A percentile compares a stretch with the other conserved stretches of the same genome.
Conservation (phyloP, 2,113 vertebrate genomes). For the Rhabdomys dilectus region DNA sequence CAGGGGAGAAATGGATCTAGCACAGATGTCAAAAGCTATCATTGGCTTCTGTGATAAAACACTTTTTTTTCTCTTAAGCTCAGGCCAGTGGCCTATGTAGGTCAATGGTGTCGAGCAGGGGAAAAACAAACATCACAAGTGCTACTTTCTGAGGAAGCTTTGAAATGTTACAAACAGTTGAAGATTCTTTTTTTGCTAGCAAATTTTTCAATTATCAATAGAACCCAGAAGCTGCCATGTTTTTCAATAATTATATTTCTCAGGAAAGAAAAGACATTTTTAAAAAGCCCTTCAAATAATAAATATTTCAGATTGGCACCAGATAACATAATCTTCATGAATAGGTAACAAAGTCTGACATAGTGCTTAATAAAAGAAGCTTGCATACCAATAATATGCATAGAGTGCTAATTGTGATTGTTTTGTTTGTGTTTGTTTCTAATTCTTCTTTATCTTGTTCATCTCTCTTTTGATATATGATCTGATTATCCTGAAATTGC, state of each 20-base stretch:
- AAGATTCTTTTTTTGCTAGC: constrained; percentile 12
- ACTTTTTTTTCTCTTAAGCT: background rate
- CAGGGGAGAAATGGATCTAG: constrained; percentile 72
- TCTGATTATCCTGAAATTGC: constrained; percentile 65
- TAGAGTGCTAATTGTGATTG: background rate
- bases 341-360: background rate
- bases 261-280: constrained; percentile 28
- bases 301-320: background rate
- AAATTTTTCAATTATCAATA: constrained; percentile 42
- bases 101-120: constrained; percentile 62
- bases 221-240: constrained; percentile 39
- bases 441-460: constrained; percentile 65
- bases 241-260: background rate
- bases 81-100: constrained; percentile 67
- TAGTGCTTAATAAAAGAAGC: background rate
- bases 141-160: constrained; percentile 1
- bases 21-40: constrained; percentile 66
- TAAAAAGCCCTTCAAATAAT: background rate
- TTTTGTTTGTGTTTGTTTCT: background rate
- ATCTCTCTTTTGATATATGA: constrained; percentile 48
- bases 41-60: constrained; percentile 63
- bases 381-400: background rate
- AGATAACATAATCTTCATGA: constrained; percentile 39
- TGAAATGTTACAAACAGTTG: constrained; percentile 53
- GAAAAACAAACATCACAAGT: constrained; percentile 60